Conservation (phyloP, 2,113 vertebrate species). For the Semnornis frantzii region DNA sequence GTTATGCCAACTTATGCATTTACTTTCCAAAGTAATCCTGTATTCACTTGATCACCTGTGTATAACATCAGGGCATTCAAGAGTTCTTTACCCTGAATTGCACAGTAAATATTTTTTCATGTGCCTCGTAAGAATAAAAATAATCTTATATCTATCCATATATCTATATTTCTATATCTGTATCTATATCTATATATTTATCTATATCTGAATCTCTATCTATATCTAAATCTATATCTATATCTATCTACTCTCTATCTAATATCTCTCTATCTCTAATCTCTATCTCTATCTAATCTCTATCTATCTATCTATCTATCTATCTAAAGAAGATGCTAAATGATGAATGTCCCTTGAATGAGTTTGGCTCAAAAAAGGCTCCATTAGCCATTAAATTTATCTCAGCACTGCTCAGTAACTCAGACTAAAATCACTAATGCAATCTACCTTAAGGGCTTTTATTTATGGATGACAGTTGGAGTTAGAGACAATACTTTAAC, state of each 20-base stretch:
- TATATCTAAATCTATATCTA: too few relatives aligned
- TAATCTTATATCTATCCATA: too few relatives aligned
- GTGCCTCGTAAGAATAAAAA: too few relatives aligned
- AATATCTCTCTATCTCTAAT: too few relatives aligned
- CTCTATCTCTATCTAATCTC: too few relatives aligned
- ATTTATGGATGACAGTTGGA: background rate
- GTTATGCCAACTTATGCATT: background rate
- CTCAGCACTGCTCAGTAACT: background rate
- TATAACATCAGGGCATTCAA: background rate
- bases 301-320: too few relatives aligned
- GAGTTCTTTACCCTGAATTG: background rate
- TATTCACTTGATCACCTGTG: background rate
- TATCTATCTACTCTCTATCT: too few relatives aligned
- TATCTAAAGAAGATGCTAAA: background rate
- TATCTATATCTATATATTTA: too few relatives aligned
- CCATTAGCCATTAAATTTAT: background rate
- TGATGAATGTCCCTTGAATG: background rate
- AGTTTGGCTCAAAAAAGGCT: background rate
- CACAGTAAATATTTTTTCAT: background rate
- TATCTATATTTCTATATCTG: too few relatives aligned
- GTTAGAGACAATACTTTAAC: background rate
- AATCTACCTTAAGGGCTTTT: background rate
- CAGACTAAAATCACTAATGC: background rate
- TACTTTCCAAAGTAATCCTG: background rate
- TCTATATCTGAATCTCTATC: too few relatives aligned